These are phyloP conservation scores for Amphipoea oculea DNA, from an alignment of 2,888 invertebrate species.

Conservation along the genomic window DNA sequence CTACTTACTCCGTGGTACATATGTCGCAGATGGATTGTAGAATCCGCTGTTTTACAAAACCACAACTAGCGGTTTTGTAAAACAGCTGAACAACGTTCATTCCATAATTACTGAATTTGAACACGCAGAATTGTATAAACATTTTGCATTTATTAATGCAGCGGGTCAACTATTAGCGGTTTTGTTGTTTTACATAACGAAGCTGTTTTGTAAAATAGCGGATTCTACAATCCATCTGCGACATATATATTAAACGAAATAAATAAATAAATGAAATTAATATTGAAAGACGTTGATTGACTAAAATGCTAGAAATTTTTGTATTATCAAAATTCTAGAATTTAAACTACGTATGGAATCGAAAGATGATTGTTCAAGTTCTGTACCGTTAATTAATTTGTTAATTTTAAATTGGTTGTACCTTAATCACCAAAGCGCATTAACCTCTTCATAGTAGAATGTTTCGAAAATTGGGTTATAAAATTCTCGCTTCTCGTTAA, in stretches of 20 bases:
- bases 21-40: too few relatives aligned
- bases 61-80: too few relatives aligned
- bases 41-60: too few relatives aligned
- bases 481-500: conserved; percentile 51
- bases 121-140: too few relatives aligned
- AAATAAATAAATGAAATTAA: background rate
- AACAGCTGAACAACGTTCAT: too few relatives aligned
- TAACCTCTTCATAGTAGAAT: conserved; percentile 25
- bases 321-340: background rate
- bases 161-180: too few relatives aligned
- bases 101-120: too few relatives aligned
- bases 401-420: background rate
- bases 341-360: background rate
- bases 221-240: too few relatives aligned
- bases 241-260: background rate
- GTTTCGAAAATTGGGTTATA: conserved; percentile 46
- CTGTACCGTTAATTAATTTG: background rate
- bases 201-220: too few relatives aligned
- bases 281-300: background rate
- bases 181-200: too few relatives aligned
- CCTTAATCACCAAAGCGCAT: conserved; percentile 47
- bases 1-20: background rate
- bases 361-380: background rate
- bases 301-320: background rate
- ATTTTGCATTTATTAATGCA: too few relatives aligned